Evolutionary conservation across 2,888 invertebrate genomes (phyloP), one percentile per base, ranked within the genome.

Genomic region (Phalera bucephala): DNA sequence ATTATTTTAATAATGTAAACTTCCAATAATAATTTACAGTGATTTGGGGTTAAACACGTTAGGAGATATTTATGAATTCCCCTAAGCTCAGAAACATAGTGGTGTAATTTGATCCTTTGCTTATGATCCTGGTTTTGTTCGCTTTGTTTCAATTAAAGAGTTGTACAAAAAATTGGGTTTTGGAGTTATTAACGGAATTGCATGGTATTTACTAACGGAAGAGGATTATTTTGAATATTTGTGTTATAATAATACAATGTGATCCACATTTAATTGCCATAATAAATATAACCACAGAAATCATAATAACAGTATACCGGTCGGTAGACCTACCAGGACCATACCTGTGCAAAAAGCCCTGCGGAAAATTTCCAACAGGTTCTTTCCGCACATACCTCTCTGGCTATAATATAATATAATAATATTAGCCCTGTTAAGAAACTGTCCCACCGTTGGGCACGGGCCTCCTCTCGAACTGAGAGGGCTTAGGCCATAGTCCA

Each of bases 1-100:
- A 89, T 89, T 89, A 89, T 88, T 89, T 89, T 88, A 89, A 89
- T 89, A 87, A 88, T 88, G 87, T 88, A 81, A 88, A 88, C 88
- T 88, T 79, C 86, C 86, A 88, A 88, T 88, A 88, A 89, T 87
- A 89, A 89, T 88, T 89, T 88, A 86, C 86, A 77, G 82, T 87
- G 88, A 88, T 89, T 89, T 85, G 76, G 85, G 89, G 85, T 84
- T 87, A 87, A 88, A 86, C 87, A 86, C 81, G 84, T 87, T 87
- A 83, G 79, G 79, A 82, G 77, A 84, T 87, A 80, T 85, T 87
- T 85, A 88, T 86, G 82, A 80, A 83, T 83, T 75, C 73, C 68
- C 63, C 53, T 71, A 73, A 77, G 73, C 59, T 70, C 60, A 59
- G 65, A 63, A 71, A 68, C 65, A 73, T 72, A 72, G 77, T 76